Evolutionary conservation across 2,797 vertebrate species (phyloP).

Genomic region (Liparis tanakae): DNA sequence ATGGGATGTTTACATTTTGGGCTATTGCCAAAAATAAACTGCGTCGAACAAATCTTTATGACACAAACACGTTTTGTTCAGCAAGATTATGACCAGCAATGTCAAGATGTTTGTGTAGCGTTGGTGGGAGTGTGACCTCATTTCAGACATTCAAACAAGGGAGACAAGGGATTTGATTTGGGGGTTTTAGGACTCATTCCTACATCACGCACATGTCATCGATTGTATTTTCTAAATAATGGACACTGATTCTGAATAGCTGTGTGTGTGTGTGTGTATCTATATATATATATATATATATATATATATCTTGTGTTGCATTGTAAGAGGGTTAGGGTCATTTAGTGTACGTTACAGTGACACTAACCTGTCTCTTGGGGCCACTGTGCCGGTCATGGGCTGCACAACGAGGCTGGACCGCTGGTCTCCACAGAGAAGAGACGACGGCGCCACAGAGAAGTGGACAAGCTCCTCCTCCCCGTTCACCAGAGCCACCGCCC

Average conservation of each 20-base stretch:
- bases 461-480: slow-evolving; percentile 81
- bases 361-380: slow-evolving; percentile 83
- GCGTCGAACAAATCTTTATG: neutral
- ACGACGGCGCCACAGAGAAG: slow-evolving; percentile 84
- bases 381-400: slow-evolving; percentile 85
- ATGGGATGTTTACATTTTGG: no score
- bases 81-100: neutral
- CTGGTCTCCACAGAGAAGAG: slow-evolving; percentile 84
- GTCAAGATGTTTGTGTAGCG: neutral
- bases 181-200: no score
- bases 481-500: slow-evolving; percentile 84
- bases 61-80: neutral
- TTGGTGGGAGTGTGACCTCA: neutral
- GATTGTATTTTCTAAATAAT: neutral
- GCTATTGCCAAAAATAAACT: neutral
- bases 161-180: neutral
- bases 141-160: neutral
- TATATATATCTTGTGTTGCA: neutral
- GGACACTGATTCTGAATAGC: no score
- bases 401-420: slow-evolving; percentile 74
- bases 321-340: neutral
- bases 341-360: neutral
- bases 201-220: neutral
- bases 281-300: no score
- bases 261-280: no score